Conservation (phyloP, 2,888 invertebrate species). For the Drosophila melanosoma region DNA sequence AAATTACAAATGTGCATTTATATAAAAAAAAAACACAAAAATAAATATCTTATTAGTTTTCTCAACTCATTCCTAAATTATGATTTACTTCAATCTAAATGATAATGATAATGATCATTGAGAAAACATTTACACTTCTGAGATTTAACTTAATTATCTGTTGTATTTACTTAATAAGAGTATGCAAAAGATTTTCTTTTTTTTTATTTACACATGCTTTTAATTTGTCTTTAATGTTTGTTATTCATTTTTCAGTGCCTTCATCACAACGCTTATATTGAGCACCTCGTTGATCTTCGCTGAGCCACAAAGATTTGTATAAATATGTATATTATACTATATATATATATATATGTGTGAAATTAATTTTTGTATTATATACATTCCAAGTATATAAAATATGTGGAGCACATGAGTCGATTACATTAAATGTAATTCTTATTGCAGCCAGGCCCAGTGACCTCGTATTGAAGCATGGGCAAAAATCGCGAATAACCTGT, state of each 20-base stretch:
- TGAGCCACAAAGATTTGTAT: slow-evolving; percentile 37
- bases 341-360: slow-evolving; percentile 14
- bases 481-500: slow-evolving; percentile 44
- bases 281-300: slow-evolving; percentile 50
- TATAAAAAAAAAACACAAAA: slow-evolving; percentile 24
- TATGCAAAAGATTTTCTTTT: slow-evolving; percentile 12
- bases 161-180: slow-evolving; percentile 11
- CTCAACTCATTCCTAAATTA: slow-evolving; percentile 18
- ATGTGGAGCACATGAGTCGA: slow-evolving; percentile 35
- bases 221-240: slow-evolving; percentile 38
- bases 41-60: slow-evolving; percentile 30
- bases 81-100: slow-evolving; percentile 14
- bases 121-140: slow-evolving; percentile 24
- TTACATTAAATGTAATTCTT: slow-evolving; percentile 28
- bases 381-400: slow-evolving; percentile 32
- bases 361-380: slow-evolving; percentile 20
- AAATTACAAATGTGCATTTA: slow-evolving; percentile 36
- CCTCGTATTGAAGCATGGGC: slow-evolving; percentile 41
- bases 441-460: slow-evolving; percentile 26
- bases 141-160: slow-evolving; percentile 28
- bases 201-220: slow-evolving; percentile 33
- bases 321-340: slow-evolving; percentile 19
- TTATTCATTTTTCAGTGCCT: slow-evolving; percentile 20
- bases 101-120: too few relatives aligned
- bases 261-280: slow-evolving; percentile 38